Evolutionary conservation across 2,888 invertebrate genomes (phyloP), one percentile per base, ranked within the genome.

Genomic region (Ephialtes manifestator): DNA sequence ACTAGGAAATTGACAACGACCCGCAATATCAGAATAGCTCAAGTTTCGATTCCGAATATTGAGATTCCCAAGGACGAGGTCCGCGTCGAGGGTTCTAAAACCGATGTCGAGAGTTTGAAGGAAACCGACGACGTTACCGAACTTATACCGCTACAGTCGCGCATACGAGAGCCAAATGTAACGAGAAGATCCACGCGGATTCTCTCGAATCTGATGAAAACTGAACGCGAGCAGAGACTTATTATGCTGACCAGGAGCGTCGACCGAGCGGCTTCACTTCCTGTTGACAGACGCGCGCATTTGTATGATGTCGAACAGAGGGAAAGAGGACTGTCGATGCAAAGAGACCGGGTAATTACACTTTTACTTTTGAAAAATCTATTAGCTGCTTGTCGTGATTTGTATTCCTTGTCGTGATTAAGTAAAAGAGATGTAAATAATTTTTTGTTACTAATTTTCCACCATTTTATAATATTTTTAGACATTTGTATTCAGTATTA

Each of bases 231-330:
- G 2, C 88, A 90, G 67, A 90, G 87, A 78, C 80, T 90, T 60
- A 79, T 87, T 39, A 74, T 85, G 55, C 68, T 90, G 11, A 87
- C 87, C 4, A 90, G 91, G 84, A 89, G 85, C 58, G 86, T 89
- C 43, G 91, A 92, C 75, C 90, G 94, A 86, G 93, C 94, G 13
- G 92, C 89, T 13, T 94, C 94, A 7, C 83, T 94, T 58, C 94
- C 94, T 13, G 78, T 90, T 3, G 93, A 93, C 80, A 89, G 90
- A 58, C 93, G 91, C 77, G 85, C 51, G 78, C 87, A 88, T 10
- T 81, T 90, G 65, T 89, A 90, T 31, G 89, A 91, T 58, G 72
- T 63, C 1, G 90, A 89, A 1, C 87, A 83, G 15, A 92, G 90
- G 39, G 93, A 92, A 77, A 87, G 93, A 85, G 93, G 93, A 48